phyloP scores from a whole-genome alignment of 2,797 vertebrate species.

The Antrozous pallidus region DNA sequence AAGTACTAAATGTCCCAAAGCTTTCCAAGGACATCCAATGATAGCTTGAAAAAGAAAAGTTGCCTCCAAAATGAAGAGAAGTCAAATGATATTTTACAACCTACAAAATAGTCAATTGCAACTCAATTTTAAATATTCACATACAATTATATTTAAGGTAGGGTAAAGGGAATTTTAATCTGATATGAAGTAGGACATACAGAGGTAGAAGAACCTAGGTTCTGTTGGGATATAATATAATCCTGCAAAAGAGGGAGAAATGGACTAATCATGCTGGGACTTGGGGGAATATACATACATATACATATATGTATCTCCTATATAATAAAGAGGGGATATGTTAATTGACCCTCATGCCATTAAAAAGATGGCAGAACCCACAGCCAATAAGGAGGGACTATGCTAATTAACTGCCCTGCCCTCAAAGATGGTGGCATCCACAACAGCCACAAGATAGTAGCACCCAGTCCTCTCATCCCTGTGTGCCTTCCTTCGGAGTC shows the following conservation, averaged over 20 bases:
- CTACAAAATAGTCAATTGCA: constrained; percentile 22
- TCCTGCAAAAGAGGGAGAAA: neutral
- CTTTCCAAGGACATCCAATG: constrained; percentile 12
- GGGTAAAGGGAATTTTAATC: constrained; percentile 45
- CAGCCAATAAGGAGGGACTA: no score
- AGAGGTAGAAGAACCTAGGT: neutral
- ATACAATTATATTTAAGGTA: constrained; percentile 13
- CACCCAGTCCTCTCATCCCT: no score
- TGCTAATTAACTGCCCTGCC: no score
- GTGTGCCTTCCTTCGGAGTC: no score
- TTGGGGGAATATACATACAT: neutral
- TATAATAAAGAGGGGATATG: no score
- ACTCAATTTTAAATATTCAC: neutral
- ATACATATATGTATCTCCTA: no score
- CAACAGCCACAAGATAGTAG: no score
- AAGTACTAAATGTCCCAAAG: neutral
- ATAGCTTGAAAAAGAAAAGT: neutral
- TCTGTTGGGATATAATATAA: neutral
- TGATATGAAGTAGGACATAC: neutral
- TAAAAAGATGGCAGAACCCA: no score
- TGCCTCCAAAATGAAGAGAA: constrained; percentile 2
- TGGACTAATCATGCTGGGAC: neutral
- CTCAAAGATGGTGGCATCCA: no score
- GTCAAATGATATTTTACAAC: constrained; percentile 29
- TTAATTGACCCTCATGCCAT: no score